Base-by-base conservation (phyloP, 2,113 vertebrate species). In the Malurus melanocephalus region DNA sequence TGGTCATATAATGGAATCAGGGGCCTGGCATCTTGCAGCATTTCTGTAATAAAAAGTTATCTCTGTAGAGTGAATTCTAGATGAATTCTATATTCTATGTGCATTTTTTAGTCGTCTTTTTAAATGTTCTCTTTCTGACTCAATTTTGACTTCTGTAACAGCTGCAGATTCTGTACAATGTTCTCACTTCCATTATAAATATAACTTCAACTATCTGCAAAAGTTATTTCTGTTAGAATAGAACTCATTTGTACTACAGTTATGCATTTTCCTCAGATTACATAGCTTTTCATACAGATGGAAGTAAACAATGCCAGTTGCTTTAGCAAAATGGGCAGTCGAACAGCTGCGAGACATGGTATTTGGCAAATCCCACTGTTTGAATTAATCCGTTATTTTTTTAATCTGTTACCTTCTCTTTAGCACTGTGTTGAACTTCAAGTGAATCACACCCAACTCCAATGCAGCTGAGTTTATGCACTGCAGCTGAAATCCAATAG, bases 211-310 rank as follows among this genome's bases (percentile, higher is more conserved):
- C 60, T 92, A 30, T 71, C 69, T 89, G 59, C 42, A 51, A 20
- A 90, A 91, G 73, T 80, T 93, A 81, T 87, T 94, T 76, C 30
- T 27, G 80, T 71, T 88, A 56, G n/a, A 81, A 33, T 76, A 69
- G 62, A 32, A 15, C 55, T 90, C 20, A 32, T 57, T 75, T 81
- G 43, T 92, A 57, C 42, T 84, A 75, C 38, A 53, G 46, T 55
- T 53, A 27, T 81, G 38, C 23, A 6, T 87, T 87, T 90, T 57
- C 46, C 21, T 5, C 3, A 68, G 23, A 75, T 7, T 3, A 19
- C 28, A 7, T 43, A 55, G 86, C 75, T 86, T 88, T 83, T 78
- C 28, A n/a, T 68, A 43, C 55, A 72, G 74, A 56, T 84, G 23
- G 62, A 85, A 69, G 19, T 79, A 88, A 92, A 92, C 49, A 85